Conservation (phyloP, 1,140 invertebrate genomes). For the Archivesica marissinica region DNA sequence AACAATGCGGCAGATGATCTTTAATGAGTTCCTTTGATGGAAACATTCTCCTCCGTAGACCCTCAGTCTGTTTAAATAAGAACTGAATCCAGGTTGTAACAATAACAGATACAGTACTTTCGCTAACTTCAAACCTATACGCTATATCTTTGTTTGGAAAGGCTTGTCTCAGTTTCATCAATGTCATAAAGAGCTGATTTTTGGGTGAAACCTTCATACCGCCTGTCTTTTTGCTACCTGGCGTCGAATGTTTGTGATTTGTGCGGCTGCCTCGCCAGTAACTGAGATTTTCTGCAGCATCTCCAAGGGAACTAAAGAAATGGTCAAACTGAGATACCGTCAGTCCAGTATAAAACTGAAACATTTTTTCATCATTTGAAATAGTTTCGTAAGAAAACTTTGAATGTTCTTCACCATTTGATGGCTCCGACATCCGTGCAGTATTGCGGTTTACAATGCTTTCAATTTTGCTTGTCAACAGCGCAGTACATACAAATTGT, state of each 20-base stretch:
- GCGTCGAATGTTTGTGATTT: background rate
- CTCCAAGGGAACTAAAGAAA: constrained; percentile 20
- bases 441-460: background rate
- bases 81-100: constrained; percentile 49
- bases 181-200: constrained; percentile 29
- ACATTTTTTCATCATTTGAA: constrained; percentile 12
- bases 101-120: constrained; percentile 11
- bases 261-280: constrained; percentile 10
- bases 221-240: background rate
- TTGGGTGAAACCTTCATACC: constrained; percentile 13
- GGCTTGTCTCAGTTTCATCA: constrained; percentile 31
- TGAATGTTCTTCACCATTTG: background rate
- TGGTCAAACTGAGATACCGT: constrained; percentile 29
- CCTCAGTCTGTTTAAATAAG: background rate
- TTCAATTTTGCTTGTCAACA: constrained; percentile 40
- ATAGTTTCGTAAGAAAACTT: constrained; percentile 1
- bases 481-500: constrained; percentile 22
- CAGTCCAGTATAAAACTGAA: constrained; percentile 40
- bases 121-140: constrained; percentile 4
- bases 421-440: no score
- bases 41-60: constrained; percentile 36
- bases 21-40: background rate
- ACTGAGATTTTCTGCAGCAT: constrained; percentile 6
- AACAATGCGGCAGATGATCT: constrained; percentile 17
- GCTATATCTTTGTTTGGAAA: constrained; percentile 47